phyloP scores from a whole-genome alignment of 2,888 invertebrate species.

The Sphaerophoria taeniata region DNA sequence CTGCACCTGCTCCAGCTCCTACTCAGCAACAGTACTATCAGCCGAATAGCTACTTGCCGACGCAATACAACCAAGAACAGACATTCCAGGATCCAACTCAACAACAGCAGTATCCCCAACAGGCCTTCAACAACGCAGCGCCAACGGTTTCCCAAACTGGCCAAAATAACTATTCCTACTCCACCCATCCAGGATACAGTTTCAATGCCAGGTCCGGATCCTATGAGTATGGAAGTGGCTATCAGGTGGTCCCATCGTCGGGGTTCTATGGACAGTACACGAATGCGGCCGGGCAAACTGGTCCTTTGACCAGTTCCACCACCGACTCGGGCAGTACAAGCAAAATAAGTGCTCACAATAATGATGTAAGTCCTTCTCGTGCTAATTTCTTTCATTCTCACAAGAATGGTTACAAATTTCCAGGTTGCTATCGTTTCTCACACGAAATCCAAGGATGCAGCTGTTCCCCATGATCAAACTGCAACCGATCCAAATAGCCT shows the following conservation, averaged over 20 bases:
- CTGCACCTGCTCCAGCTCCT: not conserved
- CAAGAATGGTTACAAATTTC: conserved; percentile 17
- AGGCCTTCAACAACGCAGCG: not conserved
- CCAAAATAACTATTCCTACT: conserved; percentile 45
- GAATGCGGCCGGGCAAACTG: conserved; percentile 75
- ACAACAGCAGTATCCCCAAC: conserved; percentile 26
- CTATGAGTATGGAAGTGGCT: conserved; percentile 87
- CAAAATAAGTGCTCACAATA: conserved; percentile 76
- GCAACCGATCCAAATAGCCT: conserved; percentile 57
- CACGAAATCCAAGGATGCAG: conserved; percentile 76
- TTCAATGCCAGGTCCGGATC: conserved; percentile 84
- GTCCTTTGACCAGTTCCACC: conserved; percentile 76
- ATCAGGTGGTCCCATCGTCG: conserved; percentile 81
- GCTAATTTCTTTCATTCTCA: not conserved
- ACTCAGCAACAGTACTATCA: conserved; percentile 48
- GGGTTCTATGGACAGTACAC: conserved; percentile 79
- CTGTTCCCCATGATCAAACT: conserved; percentile 37
- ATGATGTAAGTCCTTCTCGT: conserved; percentile 77
- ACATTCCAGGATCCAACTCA: conserved; percentile 55
- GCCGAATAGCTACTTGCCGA: conserved; percentile 24
- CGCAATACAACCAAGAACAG: conserved; percentile 58
- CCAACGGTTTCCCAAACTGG: conserved; percentile 24
- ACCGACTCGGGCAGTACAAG: conserved; percentile 80
- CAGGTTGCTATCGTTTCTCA: conserved; percentile 80
- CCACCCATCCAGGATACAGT: conserved; percentile 86